Base-by-base conservation (phyloP, 2,113 vertebrate genomes). In the Catharus minimus region DNA sequence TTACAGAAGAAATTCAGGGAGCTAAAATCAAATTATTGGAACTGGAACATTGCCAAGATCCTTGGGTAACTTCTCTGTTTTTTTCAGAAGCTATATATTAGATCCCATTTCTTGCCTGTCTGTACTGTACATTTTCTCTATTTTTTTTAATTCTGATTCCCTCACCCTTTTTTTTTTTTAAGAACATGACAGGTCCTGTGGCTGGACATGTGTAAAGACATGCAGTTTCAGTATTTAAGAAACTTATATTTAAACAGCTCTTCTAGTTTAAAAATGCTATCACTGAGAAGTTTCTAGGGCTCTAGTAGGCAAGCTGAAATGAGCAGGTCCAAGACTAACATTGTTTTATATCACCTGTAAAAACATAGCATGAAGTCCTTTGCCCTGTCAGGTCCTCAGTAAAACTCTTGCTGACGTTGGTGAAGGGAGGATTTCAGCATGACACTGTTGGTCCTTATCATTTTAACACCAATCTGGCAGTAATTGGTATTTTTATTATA, bases 1-100 rank as follows among this genome's bases (percentile, higher is more conserved):
- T 92, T 86, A 90, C 44, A 91, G 61, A 84, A 66, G 43, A 86
- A 93, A 88, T 93, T 76, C 68, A 94, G 80, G 80, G 49, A 91
- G 43, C 15, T 68, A 89, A 83, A 96, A 91, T 33, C 21, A 72
- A 88, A 91, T 92, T 89, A 77, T 73, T 91, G 75, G 26, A 73
- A 74, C 21, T 95, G 72, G 69, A 93, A 73, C 15, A 43, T 68
- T 53, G 27, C 83, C 87, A 94, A 71, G 57, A 93, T 92, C 73
- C 58, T 91, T 86, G 32, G 6, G 72, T 91, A 90, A 86, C 32
- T 82, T 86, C 66, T 21, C n/a, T 80, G 20, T 77, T 87, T 41
- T 50, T 92, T 72, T 66, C 78, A 69, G 82, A 90, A 87, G 11
- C 23, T 71, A 24, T 67, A 27, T 85, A 71, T 86, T 79, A 71